Evolutionary conservation across 1,140 invertebrate species (phyloP), one percentile per base, ranked within the genome.

Genomic region (Chrysomallon squamiferum): DNA sequence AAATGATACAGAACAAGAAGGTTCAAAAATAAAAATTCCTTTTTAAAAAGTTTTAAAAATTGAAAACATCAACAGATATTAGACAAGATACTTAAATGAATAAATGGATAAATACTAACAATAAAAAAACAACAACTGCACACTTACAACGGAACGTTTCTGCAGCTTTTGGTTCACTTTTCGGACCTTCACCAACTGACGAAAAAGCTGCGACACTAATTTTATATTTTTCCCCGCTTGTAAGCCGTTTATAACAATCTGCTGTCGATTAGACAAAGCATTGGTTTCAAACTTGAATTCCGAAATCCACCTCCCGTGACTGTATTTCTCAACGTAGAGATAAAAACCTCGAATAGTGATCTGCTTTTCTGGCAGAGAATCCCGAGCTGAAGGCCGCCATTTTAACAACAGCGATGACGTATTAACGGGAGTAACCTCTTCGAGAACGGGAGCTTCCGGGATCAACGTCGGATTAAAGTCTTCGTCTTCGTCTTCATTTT

Each of bases 261-360:
- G 50, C 29, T 54, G 50, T n/a, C 50, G 13, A 18, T 25, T 13
- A 27, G 50, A 30, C 7, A 54, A 22, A 15, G 50, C 50, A 22
- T 54, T 54, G 13, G 50, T 54, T 30, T 54, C 50, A 27, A 54
- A 54, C 25, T 54, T 54, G 11, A 54, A 54, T 30, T 54, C 50
- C 9, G 50, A 27, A 4, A 15, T 54, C 50, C 50, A 54, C 25
- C 29, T 54, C 7, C 50, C 50, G 15, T 54, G 22, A 22, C 25
- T 54, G 9, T 27, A 29, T 22, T 27, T 18, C 29, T 54, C 50
- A 3, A 54, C 50, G 11, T 54, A 54, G 3, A 54, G 25, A 9
- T 54, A 54, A 22, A 20, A 54, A 7, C 50, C 50, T 25, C 29
- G 50, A 27, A 54, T 54, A 13, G 22, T 54, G 50, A 15, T 22